Conservation (phyloP, 2,113 vertebrate genomes). For the Todiramphus saurophagus region DNA sequence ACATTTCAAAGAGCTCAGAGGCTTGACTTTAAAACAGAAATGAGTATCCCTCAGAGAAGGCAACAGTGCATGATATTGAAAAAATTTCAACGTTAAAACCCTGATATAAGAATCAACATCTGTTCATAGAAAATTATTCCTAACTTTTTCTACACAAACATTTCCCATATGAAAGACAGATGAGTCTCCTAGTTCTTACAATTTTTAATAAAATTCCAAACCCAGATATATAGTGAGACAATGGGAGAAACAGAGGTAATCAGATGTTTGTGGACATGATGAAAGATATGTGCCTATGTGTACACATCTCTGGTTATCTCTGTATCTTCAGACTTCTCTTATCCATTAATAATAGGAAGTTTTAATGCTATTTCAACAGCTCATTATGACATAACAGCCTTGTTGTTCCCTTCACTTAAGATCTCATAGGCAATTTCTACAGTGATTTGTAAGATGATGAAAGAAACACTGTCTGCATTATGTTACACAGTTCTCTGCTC, state of each 20-base stretch:
- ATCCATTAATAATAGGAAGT: background rate
- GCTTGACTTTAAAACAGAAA: background rate
- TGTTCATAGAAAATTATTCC: background rate
- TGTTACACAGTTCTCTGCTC: background rate
- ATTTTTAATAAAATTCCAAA: background rate
- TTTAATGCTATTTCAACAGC: background rate
- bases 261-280: background rate
- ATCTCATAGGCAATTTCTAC: background rate
- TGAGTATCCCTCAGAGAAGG: background rate
- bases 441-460: background rate
- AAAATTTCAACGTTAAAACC: background rate
- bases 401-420: background rate
- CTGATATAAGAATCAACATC: background rate
- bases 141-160: background rate
- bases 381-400: background rate
- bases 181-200: background rate
- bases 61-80: background rate
- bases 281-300: background rate
- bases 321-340: background rate
- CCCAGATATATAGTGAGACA: background rate
- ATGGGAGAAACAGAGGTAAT: background rate
- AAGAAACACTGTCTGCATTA: background rate
- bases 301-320: background rate
- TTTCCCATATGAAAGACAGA: background rate
- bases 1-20: background rate